These are phyloP conservation scores for Steromphala cineraria DNA, from an alignment of 2,888 invertebrate species.

Conservation along the genomic window DNA sequence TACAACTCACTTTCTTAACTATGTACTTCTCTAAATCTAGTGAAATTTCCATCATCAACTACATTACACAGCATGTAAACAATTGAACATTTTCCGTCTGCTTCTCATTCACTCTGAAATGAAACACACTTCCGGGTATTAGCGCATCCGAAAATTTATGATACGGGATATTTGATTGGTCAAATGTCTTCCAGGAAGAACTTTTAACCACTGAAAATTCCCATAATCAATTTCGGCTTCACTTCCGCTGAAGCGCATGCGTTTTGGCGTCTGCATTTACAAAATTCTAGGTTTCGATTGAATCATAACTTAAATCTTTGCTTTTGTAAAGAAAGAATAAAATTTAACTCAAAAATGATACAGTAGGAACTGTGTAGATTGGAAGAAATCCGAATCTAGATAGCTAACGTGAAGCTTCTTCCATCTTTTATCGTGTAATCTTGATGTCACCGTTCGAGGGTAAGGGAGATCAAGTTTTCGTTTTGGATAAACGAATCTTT, in stretches of 20 bases:
- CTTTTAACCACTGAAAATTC: constrained; percentile 12
- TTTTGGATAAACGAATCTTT: too few species aligned
- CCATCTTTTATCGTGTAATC: too few species aligned
- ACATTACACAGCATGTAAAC: neutral
- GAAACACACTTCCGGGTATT: constrained; percentile 21
- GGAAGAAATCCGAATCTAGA: neutral
- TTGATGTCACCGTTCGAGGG: too few species aligned
- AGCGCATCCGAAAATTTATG: neutral
- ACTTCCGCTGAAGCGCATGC: neutral
- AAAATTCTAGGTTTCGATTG: neutral
- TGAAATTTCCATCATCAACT: neutral
- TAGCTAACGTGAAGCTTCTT: neutral
- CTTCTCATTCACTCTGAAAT: neutral
- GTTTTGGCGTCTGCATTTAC: constrained; percentile 8
- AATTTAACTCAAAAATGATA: neutral
- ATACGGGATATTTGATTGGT: neutral
- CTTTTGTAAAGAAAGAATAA: neutral
- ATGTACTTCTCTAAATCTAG: constrained; percentile 14
- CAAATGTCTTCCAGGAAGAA: neutral
- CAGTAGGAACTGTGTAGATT: neutral
- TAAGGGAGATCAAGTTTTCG: too few species aligned
- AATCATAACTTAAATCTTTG: neutral
- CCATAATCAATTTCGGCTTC: neutral
- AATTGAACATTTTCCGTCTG: neutral
- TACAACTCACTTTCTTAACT: constrained; percentile 23